Percentiles rank a stretch among this genome's conserved stretches.
These are phyloP conservation scores for Melanotaenia trifasciata DNA, from an alignment of 2,797 vertebrate species.

Conservation along the genomic window DNA sequence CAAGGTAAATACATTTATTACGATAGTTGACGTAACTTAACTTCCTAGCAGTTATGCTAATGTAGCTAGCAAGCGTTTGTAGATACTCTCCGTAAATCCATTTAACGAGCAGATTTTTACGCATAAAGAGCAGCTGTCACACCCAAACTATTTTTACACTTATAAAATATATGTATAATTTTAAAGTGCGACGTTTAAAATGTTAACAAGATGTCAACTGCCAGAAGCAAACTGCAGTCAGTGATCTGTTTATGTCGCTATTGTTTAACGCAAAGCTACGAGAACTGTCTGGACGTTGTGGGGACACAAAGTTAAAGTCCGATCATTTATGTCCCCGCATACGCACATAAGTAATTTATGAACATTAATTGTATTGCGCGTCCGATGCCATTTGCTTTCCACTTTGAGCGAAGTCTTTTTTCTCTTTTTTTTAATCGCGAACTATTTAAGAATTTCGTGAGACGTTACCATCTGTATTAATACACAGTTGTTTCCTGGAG, in stretches of 20 bases:
- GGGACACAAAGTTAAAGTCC: background rate
- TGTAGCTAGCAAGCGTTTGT: slow-evolving; percentile 29
- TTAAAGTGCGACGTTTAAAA: background rate
- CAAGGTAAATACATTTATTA: slow-evolving; percentile 29
- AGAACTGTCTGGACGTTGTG: slow-evolving; percentile 37
- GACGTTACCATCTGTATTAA: background rate
- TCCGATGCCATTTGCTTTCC: background rate
- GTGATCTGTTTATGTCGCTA: slow-evolving; percentile 1
- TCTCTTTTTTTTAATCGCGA: too few relatives aligned
- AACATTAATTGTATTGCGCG: background rate
- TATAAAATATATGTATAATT: rapidly evolving
- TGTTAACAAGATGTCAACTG: slow-evolving; percentile 19
- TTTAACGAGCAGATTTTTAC: background rate
- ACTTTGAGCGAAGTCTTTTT: background rate
- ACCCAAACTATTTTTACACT: background rate
- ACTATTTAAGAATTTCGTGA: too few relatives aligned
- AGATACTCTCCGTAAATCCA: background rate
- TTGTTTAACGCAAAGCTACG: slow-evolving; percentile 22
- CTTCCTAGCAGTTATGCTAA: slow-evolving; percentile 38
- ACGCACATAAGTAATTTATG: background rate
- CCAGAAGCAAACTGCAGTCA: background rate
- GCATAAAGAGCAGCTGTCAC: background rate
- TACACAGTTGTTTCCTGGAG: background rate
- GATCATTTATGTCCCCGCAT: background rate
- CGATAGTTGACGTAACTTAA: background rate